These are phyloP conservation scores for Embiotoca jacksoni DNA, from an alignment of 2,113 vertebrate genomes.

Conservation along the genomic window DNA sequence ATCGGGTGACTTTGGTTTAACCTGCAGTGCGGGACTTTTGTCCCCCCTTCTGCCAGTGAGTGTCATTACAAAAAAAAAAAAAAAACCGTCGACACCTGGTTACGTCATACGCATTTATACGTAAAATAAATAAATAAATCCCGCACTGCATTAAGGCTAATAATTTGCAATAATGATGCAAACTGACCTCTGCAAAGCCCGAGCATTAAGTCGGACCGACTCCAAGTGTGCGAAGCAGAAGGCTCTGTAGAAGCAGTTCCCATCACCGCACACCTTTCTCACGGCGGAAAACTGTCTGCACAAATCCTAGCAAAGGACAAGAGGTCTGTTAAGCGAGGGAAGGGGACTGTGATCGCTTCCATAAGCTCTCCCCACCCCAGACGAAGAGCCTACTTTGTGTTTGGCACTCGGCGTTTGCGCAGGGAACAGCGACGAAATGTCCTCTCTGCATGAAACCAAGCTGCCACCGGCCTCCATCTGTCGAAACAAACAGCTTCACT, in stretches of 20 bases:
- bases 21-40: too few relatives aligned
- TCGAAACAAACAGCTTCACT: conserved; percentile 13
- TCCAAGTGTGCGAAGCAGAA: conserved; percentile 87
- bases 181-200: conserved; percentile 84
- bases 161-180: too few relatives aligned
- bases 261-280: conserved; percentile 87
- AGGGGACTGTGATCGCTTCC: neutral
- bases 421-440: conserved; percentile 82
- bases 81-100: too few relatives aligned
- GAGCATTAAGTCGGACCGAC: conserved; percentile 78
- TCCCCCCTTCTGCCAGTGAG: too few relatives aligned
- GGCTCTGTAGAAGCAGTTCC: conserved; percentile 91
- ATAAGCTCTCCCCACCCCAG: neutral
- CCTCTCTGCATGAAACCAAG: conserved; percentile 83
- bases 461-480: conserved; percentile 72
- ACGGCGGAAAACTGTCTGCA: conserved; percentile 82
- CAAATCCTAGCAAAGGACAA: conserved; percentile 81
- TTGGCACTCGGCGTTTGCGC: conserved; percentile 78
- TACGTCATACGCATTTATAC: too few relatives aligned
- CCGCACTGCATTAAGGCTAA: too few relatives aligned
- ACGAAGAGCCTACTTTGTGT: conserved; percentile 72
- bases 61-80: too few relatives aligned
- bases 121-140: too few relatives aligned
- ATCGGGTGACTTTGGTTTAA: neutral
- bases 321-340: neutral